Base-by-base conservation (phyloP, 2,113 vertebrate genomes). In the Anolis carolinensis region DNA sequence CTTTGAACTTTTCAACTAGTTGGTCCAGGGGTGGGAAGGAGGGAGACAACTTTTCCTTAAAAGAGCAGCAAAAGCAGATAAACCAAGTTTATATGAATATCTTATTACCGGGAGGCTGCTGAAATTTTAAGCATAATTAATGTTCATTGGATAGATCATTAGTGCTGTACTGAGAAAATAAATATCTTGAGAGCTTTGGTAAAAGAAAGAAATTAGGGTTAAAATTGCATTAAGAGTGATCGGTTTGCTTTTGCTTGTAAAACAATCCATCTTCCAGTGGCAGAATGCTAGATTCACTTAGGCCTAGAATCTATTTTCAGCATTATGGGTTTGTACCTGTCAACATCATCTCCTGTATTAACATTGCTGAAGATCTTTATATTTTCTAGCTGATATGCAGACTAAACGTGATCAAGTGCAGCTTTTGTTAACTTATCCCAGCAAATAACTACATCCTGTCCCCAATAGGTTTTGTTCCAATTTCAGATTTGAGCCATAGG, bases 141-240 rank as follows among this genome's bases (percentile, higher is more conserved):
- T 87, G 59, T 44, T 79, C 75, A 80, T 89, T 91, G 86, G 86
- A 86, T 84, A 76, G 85, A 85, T 20, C 78, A 90, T 32, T 0
- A 1, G 16, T 59, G 75, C 84, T 80, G 50, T 5, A 25, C 48
- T 87, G 67, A 86, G 88, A 87, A 90, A 91, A 84, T 39, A 88
- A 88, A 87, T 23, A 80, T 50, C 9, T 63, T 82, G 84, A 86
- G n/a, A 0, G 0, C 34, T 62, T 30, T 75, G 36, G 59, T 65
- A 70, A 91, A 90, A 83, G 87, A 93, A 84, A 5, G 0, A 82
- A 89, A 84, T 92, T 85, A 91, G 91, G 89, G 86, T 75, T 48
- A 87, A 93, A 94, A 91, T 55, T 89, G 27, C 75, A 82, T 74
- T 81, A 76, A 80, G 79, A 92, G 86, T 68, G 83, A 76, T 32